Percentiles rank a stretch among this genome's conserved stretches.
Evolutionary conservation across 1,140 invertebrate genomes (phyloP).

Genomic region (Penaeus japonicus): DNA sequence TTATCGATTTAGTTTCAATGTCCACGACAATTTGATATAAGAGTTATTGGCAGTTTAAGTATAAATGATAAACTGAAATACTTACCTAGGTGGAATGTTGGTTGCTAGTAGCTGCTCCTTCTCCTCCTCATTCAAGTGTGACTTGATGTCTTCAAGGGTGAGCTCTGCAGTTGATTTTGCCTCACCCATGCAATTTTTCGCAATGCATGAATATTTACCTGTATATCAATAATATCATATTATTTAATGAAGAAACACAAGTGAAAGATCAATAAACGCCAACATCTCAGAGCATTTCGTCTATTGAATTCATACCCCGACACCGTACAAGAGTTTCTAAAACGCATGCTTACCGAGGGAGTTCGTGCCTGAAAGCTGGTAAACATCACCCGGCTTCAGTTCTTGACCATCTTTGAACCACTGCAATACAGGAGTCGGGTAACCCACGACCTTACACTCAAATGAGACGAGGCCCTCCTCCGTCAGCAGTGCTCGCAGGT

Average conservation of each 20-base stretch:
- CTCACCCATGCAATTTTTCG: slow-evolving; percentile 90
- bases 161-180: slow-evolving; percentile 84
- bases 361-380: slow-evolving; percentile 88
- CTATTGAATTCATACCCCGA: neutral
- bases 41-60: neutral
- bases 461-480: slow-evolving; percentile 91
- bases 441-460: slow-evolving; percentile 91
- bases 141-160: slow-evolving; percentile 89
- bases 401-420: slow-evolving; percentile 94
- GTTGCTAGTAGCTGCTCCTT: slow-evolving; percentile 67
- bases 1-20: no score
- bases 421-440: slow-evolving; percentile 81
- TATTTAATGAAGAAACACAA: neutral
- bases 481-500: slow-evolving; percentile 83
- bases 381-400: slow-evolving; percentile 89
- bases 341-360: slow-evolving; percentile 70
- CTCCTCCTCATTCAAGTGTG: slow-evolving; percentile 87
- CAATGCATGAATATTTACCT: slow-evolving; percentile 91
- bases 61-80: neutral
- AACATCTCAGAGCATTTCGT: neutral
- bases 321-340: no score
- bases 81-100: slow-evolving; percentile 77
- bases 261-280: neutral
- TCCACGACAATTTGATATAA: no score
- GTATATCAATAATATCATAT: neutral